phyloP scores from a whole-genome alignment of 2,888 invertebrate species.

The Thymelicus acteon region DNA sequence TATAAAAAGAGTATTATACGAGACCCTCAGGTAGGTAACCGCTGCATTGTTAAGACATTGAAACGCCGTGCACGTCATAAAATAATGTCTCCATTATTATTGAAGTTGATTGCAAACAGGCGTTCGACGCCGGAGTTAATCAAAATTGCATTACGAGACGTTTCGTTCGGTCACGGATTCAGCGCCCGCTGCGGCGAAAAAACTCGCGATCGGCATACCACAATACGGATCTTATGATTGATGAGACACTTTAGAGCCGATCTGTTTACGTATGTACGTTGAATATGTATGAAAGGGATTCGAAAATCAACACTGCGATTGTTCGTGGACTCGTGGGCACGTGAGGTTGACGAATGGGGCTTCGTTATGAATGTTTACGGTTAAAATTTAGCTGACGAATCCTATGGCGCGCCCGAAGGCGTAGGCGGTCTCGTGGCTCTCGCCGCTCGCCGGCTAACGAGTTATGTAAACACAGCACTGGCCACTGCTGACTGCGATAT shows the following conservation, averaged over 20 bases:
- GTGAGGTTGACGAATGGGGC: conserved; percentile 52
- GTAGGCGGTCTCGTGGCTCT: conserved; percentile 62
- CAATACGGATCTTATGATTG: conserved; percentile 62
- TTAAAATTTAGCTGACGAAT: conserved; percentile 64
- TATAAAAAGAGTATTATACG: conserved; percentile 35
- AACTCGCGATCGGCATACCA: conserved; percentile 59
- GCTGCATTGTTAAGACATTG: conserved; percentile 41
- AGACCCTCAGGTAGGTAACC: conserved; percentile 37
- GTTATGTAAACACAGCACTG: conserved; percentile 74
- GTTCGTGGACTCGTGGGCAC: conserved; percentile 50
- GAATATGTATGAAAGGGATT: conserved; percentile 36
- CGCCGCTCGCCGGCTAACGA: conserved; percentile 69
- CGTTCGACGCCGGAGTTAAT: conserved; percentile 65
- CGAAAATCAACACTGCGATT: conserved; percentile 51
- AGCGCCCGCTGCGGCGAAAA: conserved; percentile 54
- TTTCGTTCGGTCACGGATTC: conserved; percentile 69
- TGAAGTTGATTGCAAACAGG: conserved; percentile 55
- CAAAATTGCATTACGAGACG: conserved; percentile 76
- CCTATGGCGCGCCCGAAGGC: conserved; percentile 55
- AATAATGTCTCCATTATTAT: conserved; percentile 71
- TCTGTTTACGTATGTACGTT: conserved; percentile 37
- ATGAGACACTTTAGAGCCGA: conserved; percentile 49
- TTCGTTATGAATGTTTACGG: conserved; percentile 69
- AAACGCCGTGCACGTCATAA: conserved; percentile 47
- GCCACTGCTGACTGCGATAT: conserved; percentile 64